A percentile compares a stretch with the other conserved stretches of the same genome.
These are phyloP conservation scores for Therioaphis trifolii DNA, from an alignment of 2,888 invertebrate species.

Conservation along the genomic window DNA sequence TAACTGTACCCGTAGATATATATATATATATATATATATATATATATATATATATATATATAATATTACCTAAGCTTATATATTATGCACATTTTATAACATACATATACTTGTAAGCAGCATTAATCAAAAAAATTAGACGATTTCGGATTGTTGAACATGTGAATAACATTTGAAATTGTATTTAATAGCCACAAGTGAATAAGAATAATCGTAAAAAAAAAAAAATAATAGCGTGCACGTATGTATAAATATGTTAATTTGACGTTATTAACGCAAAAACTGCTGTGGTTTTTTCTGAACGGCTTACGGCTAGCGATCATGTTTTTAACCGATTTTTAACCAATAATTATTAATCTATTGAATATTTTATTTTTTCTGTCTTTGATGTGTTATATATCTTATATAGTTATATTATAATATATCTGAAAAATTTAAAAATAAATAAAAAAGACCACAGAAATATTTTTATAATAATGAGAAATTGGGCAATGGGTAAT, in stretches of 20 bases:
- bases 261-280: conserved; percentile 38
- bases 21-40: not conserved
- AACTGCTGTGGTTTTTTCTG: not conserved
- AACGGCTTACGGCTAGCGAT: conserved; percentile 30
- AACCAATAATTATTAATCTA: conserved; percentile 7
- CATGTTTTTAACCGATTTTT: conserved; percentile 35
- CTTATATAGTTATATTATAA: too few relatives aligned
- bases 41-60: too few relatives aligned
- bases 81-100: not conserved
- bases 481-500: not conserved
- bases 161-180: conserved; percentile 29
- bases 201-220: not conserved
- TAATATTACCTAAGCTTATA: too few relatives aligned
- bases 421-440: too few relatives aligned
- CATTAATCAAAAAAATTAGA: conserved; percentile 30
- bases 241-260: conserved; percentile 36
- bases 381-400: not conserved
- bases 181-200: conserved; percentile 1
- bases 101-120: not conserved
- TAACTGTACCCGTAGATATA: not conserved
- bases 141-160: not conserved
- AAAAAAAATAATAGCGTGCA: conserved; percentile 6
- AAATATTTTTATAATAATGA: not conserved
- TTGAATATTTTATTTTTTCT: not conserved
- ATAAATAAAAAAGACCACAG: not conserved